Evolutionary conservation across 2,113 vertebrate genomes (phyloP), one percentile per base, ranked within the genome.

Genomic region (Rana temporaria): DNA sequence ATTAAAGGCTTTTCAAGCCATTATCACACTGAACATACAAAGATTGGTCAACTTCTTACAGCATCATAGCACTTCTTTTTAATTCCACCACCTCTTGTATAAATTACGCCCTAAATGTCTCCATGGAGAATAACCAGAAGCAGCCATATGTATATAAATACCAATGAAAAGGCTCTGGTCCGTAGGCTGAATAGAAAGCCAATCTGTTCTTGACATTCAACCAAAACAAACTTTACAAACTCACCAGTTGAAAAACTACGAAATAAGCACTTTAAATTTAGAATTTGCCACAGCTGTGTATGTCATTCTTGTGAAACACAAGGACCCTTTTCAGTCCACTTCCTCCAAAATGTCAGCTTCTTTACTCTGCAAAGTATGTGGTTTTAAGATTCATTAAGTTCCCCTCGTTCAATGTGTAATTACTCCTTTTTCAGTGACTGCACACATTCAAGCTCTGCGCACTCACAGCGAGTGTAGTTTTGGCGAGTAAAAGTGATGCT

Each of bases 371-470:
- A n/a, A 76, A 80, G 34, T 74, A 82, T 42, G 16, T 85, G 70
- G 81, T 86, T 87, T 90, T 89, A 77, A 86, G 81, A 85, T 57
- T 75, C 26, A 17, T 65, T 84, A 72, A 17, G 34, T 78, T 48
- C 85, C 11, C 9, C 11, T 68, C 24, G 30, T 77, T 85, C 20
- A 20, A 74, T 75, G 16, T 84, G 16, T 87, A 71, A 81, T 22
- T 73, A 53, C 84, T 68, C 19, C 84, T 3, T 19, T 78, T 11
- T 85, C 30, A 22, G 76, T 1, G 4, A 85, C 81, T 83, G 72
- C 62, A 83, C 59, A 16, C 34, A 32, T 4, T 64, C 9, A 4
- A 8, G 87, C 7, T n/a, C 20, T 24, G 69, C 4, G 19, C 0
- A 76, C 65, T 66, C 73, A 84, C 15, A 60, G n/a, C 78, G 0